Percentiles rank a stretch among this genome's conserved stretches.
Evolutionary conservation across 2,113 vertebrate species (phyloP).

Genomic region (Ploceus nigricollis): DNA sequence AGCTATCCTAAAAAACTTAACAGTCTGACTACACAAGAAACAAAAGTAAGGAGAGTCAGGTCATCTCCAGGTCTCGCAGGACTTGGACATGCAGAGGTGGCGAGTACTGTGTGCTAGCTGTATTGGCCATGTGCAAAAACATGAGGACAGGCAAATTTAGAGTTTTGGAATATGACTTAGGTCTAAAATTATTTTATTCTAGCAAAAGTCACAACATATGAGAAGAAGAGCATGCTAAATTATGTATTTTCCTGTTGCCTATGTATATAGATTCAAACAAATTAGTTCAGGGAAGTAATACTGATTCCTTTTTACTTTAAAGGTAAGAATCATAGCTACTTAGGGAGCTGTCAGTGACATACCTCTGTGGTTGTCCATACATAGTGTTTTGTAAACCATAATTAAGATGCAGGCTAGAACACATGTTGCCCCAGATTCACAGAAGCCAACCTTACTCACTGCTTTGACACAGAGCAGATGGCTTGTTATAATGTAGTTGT

Average conservation of each 20-base stretch:
- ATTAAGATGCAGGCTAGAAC: slow-evolving; percentile 28
- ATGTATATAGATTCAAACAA: not conserved
- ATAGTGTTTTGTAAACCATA: not conserved
- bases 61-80: rapidly evolving
- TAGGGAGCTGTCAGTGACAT: not conserved
- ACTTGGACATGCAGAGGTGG: rapidly evolving
- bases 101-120: not conserved
- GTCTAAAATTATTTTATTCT: not conserved
- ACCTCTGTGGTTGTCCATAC: not conserved
- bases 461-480: slow-evolving; percentile 37
- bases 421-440: slow-evolving; percentile 40
- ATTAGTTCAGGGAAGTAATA: not conserved
- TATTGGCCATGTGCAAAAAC: not conserved
- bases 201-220: not conserved
- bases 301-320: not conserved
- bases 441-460: slow-evolving; percentile 25
- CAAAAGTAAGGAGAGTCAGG: not conserved
- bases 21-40: not conserved
- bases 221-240: not conserved
- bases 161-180: not conserved
- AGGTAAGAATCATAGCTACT: not conserved
- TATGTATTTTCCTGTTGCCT: not conserved
- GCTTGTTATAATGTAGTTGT: slow-evolving; percentile 1
- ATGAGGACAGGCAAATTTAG: not conserved
- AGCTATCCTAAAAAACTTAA: not conserved